Evolutionary conservation across 1,140 invertebrate species (phyloP).

Genomic region (Hyphantria cunea): DNA sequence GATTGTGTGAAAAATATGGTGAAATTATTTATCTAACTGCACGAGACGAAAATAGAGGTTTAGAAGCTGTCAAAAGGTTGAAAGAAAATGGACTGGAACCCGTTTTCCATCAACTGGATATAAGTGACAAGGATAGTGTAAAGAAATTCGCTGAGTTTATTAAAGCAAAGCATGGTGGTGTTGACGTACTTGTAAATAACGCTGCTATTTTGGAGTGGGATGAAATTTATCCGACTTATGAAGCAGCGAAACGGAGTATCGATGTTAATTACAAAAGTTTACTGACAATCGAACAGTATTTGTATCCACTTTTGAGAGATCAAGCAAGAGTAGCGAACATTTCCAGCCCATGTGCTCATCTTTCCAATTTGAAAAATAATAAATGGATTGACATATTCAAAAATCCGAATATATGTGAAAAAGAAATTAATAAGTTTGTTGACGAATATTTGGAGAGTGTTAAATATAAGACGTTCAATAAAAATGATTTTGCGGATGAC

Average conservation of each 20-base stretch:
- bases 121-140: conserved; percentile 84
- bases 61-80: conserved; percentile 82
- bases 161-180: conserved; percentile 85
- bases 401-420: conserved; percentile 75
- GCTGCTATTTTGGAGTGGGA: conserved; percentile 89
- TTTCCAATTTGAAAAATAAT: conserved; percentile 82
- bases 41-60: conserved; percentile 82
- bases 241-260: conserved; percentile 87
- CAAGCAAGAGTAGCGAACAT: conserved; percentile 89
- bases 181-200: conserved; percentile 93
- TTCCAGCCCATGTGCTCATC: conserved; percentile 86
- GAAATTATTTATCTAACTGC: conserved; percentile 86
- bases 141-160: conserved; percentile 83
- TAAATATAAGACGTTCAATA: conserved; percentile 70
- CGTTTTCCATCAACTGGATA: conserved; percentile 86
- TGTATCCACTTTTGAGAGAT: conserved; percentile 87
- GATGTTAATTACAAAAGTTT: conserved; percentile 86
- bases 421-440: conserved; percentile 84
- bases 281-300: conserved; percentile 83
- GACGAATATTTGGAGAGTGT: conserved; percentile 85
- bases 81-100: conserved; percentile 80
- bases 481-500: conserved; percentile 81
- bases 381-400: conserved; percentile 62
- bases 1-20: conserved; percentile 83
- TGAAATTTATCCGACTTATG: conserved; percentile 84